Evolutionary conservation across 2,888 invertebrate genomes (phyloP).

Genomic region (Ypsolopha sequella): DNA sequence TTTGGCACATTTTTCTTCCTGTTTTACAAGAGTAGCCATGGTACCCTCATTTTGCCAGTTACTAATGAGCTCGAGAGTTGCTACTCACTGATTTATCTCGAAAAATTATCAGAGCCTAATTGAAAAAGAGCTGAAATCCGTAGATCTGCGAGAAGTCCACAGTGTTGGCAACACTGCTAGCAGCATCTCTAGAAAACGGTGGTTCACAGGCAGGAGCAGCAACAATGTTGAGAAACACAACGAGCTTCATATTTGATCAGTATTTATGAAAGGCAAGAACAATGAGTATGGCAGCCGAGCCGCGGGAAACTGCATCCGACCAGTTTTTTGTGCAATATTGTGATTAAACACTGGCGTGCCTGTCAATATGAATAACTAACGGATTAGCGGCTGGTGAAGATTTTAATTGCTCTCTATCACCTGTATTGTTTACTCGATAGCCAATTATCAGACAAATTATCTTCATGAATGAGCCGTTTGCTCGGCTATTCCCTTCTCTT

Average conservation of each 20-base stretch:
- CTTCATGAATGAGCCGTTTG: not conserved
- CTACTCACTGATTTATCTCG: too few species aligned
- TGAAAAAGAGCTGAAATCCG: too few species aligned
- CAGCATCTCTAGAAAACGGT: constrained; percentile 3
- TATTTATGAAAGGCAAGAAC: constrained; percentile 55
- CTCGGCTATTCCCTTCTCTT: too few species aligned
- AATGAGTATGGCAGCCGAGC: constrained; percentile 45
- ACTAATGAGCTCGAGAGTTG: too few species aligned
- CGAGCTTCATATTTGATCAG: constrained; percentile 35
- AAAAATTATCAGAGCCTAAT: too few species aligned
- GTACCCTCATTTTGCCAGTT: too few species aligned
- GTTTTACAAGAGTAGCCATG: too few species aligned
- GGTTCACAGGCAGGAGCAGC: constrained; percentile 13
- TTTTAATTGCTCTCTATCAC: too few species aligned
- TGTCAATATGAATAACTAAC: constrained; percentile 5
- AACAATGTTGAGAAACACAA: constrained; percentile 59
- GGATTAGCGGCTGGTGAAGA: constrained; percentile 1
- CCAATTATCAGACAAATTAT: too few species aligned
- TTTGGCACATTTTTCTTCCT: too few species aligned
- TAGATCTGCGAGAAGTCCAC: not conserved
- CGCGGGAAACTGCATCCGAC: constrained; percentile 39
- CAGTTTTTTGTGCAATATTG: constrained; percentile 31
- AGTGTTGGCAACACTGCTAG: not conserved
- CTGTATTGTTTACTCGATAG: too few species aligned
- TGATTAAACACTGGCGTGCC: constrained; percentile 11